Evolutionary conservation across 2,113 vertebrate species (phyloP).

Genomic region (Mesocricetus auratus): DNA sequence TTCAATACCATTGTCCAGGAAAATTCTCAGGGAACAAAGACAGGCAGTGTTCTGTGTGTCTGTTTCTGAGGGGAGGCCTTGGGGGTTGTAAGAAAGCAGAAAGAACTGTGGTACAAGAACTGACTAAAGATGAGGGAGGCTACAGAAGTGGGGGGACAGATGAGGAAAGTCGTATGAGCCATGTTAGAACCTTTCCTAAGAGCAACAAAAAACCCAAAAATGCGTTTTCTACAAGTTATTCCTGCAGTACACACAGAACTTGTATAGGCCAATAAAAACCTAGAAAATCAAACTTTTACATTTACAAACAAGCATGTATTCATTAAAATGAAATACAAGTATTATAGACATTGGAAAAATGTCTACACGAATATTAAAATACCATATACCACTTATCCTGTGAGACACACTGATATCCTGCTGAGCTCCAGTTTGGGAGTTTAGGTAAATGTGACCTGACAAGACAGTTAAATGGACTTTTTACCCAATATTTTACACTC

Average conservation of each 20-base stretch:
- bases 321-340: background rate
- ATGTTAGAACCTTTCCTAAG: background rate
- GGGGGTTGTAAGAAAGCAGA: background rate
- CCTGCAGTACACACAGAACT: background rate
- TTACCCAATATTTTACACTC: background rate
- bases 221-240: slow-evolving; percentile 7
- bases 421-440: background rate
- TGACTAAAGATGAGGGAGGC: background rate
- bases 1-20: background rate
- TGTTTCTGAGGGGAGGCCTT: background rate
- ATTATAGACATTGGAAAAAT: background rate
- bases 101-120: background rate
- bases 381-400: background rate
- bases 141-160: background rate
- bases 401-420: background rate
- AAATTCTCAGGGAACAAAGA: background rate
- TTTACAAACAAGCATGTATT: background rate
- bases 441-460: background rate
- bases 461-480: slow-evolving; percentile 8
- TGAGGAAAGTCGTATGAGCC: background rate
- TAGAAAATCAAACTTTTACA: background rate
- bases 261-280: background rate
- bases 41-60: background rate
- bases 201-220: background rate
- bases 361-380: slow-evolving; percentile 19